phyloP scores from a whole-genome alignment of 53 echinoderm and acorn worm species.

The Apostichopus leukothele region DNA sequence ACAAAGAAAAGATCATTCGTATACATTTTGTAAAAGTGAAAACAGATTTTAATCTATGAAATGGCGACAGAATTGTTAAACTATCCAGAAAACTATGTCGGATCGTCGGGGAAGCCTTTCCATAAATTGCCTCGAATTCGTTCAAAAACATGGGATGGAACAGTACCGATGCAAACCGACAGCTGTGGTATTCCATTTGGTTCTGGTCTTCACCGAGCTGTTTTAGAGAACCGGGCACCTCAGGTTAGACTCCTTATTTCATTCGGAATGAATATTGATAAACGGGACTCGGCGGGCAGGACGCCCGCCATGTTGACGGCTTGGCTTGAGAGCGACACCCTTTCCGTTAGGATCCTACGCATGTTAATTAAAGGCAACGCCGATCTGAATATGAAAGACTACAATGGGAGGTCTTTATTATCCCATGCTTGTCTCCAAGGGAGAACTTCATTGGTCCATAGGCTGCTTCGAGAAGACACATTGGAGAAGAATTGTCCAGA shows the following conservation, averaged over 20 bases:
- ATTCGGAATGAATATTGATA: slow-evolving; percentile 76
- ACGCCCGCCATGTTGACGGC: slow-evolving; percentile 81
- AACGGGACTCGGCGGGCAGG: slow-evolving; percentile 70
- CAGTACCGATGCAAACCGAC: neutral
- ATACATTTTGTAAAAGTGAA: no score
- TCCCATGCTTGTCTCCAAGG: slow-evolving; percentile 77
- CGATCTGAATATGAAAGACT: slow-evolving; percentile 70
- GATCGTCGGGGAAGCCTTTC: neutral
- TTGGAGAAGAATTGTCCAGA: slow-evolving; percentile 78
- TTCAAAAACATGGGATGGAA: slow-evolving; percentile 47
- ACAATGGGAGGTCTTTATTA: slow-evolving; percentile 69
- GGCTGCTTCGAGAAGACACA: slow-evolving; percentile 63
- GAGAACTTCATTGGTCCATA: slow-evolving; percentile 55
- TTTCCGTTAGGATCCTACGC: slow-evolving; percentile 64
- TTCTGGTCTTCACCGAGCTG: slow-evolving; percentile 78
- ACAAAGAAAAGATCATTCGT: no score
- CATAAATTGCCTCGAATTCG: slow-evolving; percentile 10
- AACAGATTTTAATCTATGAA: neutral
- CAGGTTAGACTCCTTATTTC: slow-evolving; percentile 82
- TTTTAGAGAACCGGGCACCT: slow-evolving; percentile 66
- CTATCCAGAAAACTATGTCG: neutral
- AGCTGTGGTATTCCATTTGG: slow-evolving; percentile 55
- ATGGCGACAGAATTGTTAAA: neutral
- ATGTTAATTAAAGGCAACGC: slow-evolving; percentile 64
- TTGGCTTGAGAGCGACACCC: slow-evolving; percentile 63